phyloP scores from a whole-genome alignment of 2,797 vertebrate species.

The Staurois parvus region DNA sequence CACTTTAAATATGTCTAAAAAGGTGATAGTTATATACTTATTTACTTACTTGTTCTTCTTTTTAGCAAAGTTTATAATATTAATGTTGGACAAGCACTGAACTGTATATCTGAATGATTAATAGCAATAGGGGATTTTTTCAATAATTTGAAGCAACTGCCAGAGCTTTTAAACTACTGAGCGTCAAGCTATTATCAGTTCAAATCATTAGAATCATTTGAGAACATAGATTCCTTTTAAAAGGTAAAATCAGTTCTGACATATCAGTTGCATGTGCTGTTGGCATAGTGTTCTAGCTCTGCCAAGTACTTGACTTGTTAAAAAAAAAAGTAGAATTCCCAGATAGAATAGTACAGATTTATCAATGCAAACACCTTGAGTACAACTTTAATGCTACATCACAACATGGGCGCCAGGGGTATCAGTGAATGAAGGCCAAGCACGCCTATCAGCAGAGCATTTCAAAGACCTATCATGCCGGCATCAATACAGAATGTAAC shows the following conservation, averaged over 20 bases:
- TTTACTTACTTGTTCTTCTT: too few relatives aligned
- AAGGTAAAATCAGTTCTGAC: constrained; percentile 61
- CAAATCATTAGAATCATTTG: too few relatives aligned
- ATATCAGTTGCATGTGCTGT: constrained; percentile 71
- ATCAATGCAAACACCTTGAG: constrained; percentile 69
- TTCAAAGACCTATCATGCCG: constrained; percentile 77
- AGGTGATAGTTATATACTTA: too few relatives aligned
- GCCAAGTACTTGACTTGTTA: constrained; percentile 62
- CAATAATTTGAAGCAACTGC: too few relatives aligned
- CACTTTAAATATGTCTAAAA: too few relatives aligned
- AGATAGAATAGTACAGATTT: constrained; percentile 65
- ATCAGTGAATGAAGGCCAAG: constrained; percentile 65
- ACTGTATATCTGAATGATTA: too few relatives aligned
- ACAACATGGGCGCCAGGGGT: constrained; percentile 66
- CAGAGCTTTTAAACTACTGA: too few relatives aligned
- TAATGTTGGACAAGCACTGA: too few relatives aligned
- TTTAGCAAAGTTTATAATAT: too few relatives aligned
- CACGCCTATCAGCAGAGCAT: constrained; percentile 68
- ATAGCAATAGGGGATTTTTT: too few relatives aligned
- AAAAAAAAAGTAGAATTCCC: constrained; percentile 66
- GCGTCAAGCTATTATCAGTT: too few relatives aligned
- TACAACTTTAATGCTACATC: constrained; percentile 71
- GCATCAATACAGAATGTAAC: constrained; percentile 81
- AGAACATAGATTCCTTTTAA: not conserved
- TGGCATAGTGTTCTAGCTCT: constrained; percentile 68